Base-by-base conservation (phyloP, 2,888 invertebrate species). In the Eupithecia centaureata region DNA sequence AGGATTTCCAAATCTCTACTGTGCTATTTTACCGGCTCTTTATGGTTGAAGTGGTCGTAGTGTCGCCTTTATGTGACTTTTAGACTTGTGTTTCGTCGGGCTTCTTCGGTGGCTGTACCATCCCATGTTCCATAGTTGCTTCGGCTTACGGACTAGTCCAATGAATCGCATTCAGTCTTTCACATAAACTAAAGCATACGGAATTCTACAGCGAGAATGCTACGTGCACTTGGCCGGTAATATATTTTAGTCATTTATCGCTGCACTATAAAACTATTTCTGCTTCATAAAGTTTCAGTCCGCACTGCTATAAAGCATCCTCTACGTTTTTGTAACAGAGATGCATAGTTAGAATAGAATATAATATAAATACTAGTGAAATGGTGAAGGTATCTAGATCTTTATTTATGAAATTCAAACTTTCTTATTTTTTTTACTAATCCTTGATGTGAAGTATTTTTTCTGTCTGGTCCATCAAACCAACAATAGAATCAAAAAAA, bases 191-290 rank as follows among this genome's bases (percentile, higher is more conserved):
- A 27, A 56, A 18, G 47, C 22, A 5, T 42, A 28, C 54, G 28
- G 54, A 28, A 56, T 28, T n/a, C 28, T 56, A 2, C n/a, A 56
- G 28, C 28, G 10, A 0, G 28, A n/a, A 28, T 30, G 28, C 7
- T 28, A 57, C 32, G 28, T 57, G 30, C 57, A 57, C 57, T 57
- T 57, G 30, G 57, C 57, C 32, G 32, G 28, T 32, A 30, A 32
- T 51, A 61, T 51, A 61, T 22, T 61, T 67, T 47, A 64, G 63
- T 60, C 67, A 61, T 70, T 72, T 70, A 72, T 69, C 60, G 65
- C 63, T 51, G 60, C 62, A 51, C 67, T 67, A 71, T 71, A 71
- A 71, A 71, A 67, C 67, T 67, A 71, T 71, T 71, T 63, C 65
- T 71, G 71, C 67, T 71, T 61, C 66, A 70, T 63, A 64, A 67